Evolutionary conservation across 1,140 invertebrate genomes (phyloP), one percentile per base, ranked within the genome.

Genomic region (Zophobas atratus): DNA sequence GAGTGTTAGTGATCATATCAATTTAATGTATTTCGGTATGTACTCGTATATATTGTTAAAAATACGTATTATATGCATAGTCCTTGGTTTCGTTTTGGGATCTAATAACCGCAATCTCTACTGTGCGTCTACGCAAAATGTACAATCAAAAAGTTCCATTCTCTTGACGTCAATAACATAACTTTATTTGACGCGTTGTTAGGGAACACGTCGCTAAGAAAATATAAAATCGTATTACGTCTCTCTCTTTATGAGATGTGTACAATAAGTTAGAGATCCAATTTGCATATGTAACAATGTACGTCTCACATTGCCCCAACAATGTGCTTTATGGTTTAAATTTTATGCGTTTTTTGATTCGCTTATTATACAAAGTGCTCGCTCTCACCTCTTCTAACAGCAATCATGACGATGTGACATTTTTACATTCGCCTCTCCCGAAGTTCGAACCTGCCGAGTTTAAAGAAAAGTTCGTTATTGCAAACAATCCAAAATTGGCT

Each of bases 231-330:
- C 72, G 72, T 70, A 60, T 78, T 76, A 80, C 70, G 36, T 73
- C 67, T 77, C 77, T 80, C 79, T 80, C 82, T 83, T 81, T 83
- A 82, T 77, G 82, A 81, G 80, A 80, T 81, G 80, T 80, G 76
- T 77, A 83, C 81, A 83, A 83, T 82, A 82, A 83, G 82, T 83
- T 83, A 82, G 70, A 78, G 79, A 79, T 77, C 81, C 82, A 83
- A 83, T 83, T 83, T 83, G 82, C 82, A 83, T 83, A 83, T 83
- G 82, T 83, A 83, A 83, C 82, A 80, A 83, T 81, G 80, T 81
- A 79, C 76, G 70, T 83, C 78, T 78, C 53, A 80, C 80, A 82
- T 82, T 79, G 77, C 74, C 70, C 43, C 74, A 39, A 53, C 74
- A 75, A 46, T 49, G 71, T 74, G 74, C 57, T 74, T 78, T 78